Conservation (phyloP, 2,888 invertebrate genomes). For the Apotomis turbidana region DNA sequence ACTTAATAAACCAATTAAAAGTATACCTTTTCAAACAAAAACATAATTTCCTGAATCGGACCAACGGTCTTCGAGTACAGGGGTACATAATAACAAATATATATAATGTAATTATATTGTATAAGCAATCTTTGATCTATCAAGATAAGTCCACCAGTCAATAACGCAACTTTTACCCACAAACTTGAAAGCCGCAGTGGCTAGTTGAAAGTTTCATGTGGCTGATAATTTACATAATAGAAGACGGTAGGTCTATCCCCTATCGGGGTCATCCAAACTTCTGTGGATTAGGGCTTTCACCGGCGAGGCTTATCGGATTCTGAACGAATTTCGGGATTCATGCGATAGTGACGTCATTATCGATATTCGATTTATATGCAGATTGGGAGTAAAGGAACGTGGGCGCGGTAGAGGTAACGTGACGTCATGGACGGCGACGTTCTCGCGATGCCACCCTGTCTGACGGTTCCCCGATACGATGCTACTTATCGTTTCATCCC, state of each 20-base stretch:
- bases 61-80: too few species aligned
- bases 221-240: slow-evolving; percentile 83
- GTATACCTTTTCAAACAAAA: too few species aligned
- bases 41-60: too few species aligned
- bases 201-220: slow-evolving; percentile 77
- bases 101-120: slow-evolving; percentile 28
- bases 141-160: slow-evolving; percentile 70
- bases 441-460: slow-evolving; percentile 45
- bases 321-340: slow-evolving; percentile 80
- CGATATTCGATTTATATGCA: slow-evolving; percentile 84
- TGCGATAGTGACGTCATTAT: slow-evolving; percentile 81
- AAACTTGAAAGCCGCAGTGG: slow-evolving; percentile 76
- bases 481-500: slow-evolving; percentile 20
- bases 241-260: slow-evolving; percentile 79
- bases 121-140: slow-evolving; percentile 62
- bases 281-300: slow-evolving; percentile 80
- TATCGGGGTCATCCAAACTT: slow-evolving; percentile 81
- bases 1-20: too few species aligned
- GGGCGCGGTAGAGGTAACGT: slow-evolving; percentile 54
- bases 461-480: slow-evolving; percentile 31
- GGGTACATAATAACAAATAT: too few species aligned
- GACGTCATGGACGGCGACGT: slow-evolving; percentile 60
- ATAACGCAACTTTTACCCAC: slow-evolving; percentile 74
- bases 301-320: slow-evolving; percentile 80
- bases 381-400: slow-evolving; percentile 73